Evolutionary conservation across 2,797 vertebrate species (phyloP).

Genomic region (Mallotus villosus): DNA sequence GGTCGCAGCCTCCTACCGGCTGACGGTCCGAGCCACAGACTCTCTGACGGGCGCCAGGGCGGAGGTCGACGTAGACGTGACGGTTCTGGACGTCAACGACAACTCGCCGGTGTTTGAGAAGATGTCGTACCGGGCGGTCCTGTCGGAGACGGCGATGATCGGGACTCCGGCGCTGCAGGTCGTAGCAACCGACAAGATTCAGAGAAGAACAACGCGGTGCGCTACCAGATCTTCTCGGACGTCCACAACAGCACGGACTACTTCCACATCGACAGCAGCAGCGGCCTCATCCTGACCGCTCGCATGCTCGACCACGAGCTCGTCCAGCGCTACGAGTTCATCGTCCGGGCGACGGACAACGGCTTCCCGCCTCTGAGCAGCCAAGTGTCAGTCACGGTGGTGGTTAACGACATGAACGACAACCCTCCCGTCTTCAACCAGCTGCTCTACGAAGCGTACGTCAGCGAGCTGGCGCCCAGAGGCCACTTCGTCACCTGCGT

Average conservation of each 20-base stretch:
- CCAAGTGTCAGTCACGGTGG: conserved; percentile 85
- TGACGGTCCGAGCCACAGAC: conserved; percentile 91
- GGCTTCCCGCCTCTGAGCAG: conserved; percentile 92
- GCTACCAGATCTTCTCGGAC: conserved; percentile 93
- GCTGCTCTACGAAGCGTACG: conserved; percentile 92
- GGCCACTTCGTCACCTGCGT: conserved; percentile 96
- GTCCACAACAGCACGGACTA: conserved; percentile 91
- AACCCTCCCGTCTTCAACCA: conserved; percentile 95
- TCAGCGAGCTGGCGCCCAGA: conserved; percentile 90
- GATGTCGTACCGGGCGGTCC: conserved; percentile 80
- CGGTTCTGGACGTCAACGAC: conserved; percentile 90
- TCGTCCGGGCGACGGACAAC: conserved; percentile 88
- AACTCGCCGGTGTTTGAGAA: conserved; percentile 89
- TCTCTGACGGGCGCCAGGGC: conserved; percentile 91
- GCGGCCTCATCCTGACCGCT: conserved; percentile 93
- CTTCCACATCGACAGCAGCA: conserved; percentile 95
- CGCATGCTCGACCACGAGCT: conserved; percentile 91
- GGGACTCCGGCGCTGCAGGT: conserved; percentile 93
- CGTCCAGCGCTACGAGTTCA: conserved; percentile 84
- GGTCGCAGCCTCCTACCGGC: conserved; percentile 78
- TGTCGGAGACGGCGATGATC: conserved; percentile 93
- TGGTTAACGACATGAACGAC: conserved; percentile 92
- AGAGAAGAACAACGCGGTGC: conserved; percentile 85
- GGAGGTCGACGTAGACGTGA: conserved; percentile 90
- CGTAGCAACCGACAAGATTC: conserved; percentile 88